These are phyloP conservation scores for Myopa tessellatipennis DNA, from an alignment of 2,888 invertebrate species.

Conservation along the genomic window DNA sequence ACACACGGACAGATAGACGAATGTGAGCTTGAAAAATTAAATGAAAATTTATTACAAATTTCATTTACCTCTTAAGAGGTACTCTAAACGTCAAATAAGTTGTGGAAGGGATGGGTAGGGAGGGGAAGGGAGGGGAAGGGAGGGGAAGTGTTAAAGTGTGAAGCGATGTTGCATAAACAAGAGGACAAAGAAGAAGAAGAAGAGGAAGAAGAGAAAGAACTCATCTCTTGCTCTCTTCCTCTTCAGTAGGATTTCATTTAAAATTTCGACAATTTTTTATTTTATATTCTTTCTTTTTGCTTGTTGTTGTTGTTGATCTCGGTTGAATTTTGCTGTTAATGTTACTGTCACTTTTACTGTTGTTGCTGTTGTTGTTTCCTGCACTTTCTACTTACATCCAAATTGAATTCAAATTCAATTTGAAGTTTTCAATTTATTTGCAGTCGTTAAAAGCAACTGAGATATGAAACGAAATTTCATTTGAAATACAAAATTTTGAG, in stretches of 20 bases:
- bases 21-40: background rate
- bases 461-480: conserved; percentile 4
- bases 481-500: conserved; percentile 6
- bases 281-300: no score
- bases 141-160: no score
- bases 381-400: conserved; percentile 36
- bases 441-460: conserved; percentile 7
- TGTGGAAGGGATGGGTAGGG: background rate
- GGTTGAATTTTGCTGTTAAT: no score
- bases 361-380: background rate
- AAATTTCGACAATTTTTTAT: no score
- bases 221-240: no score
- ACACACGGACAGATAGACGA: no score
- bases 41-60: conserved; percentile 47
- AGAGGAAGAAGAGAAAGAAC: no score
- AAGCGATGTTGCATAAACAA: background rate
- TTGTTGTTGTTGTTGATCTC: no score
- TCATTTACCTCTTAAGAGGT: conserved; percentile 44
- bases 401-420: conserved; percentile 68
- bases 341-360: background rate
- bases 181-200: background rate
- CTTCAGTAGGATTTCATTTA: no score
- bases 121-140: no score
- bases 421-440: conserved; percentile 64
- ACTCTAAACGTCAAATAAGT: background rate